Evolutionary conservation across 2,888 invertebrate genomes (phyloP).

Genomic region (Acrobasis consociella): DNA sequence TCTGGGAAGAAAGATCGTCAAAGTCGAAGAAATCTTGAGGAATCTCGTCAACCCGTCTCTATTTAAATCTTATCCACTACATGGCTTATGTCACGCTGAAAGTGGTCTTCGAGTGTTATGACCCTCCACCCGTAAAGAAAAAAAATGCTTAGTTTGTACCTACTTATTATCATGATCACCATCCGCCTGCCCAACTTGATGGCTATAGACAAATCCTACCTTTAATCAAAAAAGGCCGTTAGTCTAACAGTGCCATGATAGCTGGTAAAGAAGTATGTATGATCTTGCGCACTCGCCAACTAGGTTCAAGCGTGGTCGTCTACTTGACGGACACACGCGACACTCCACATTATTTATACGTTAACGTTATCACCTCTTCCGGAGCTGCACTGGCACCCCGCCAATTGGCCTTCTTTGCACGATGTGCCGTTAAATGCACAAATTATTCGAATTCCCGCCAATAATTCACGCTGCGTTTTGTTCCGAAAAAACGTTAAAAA

Average conservation of each 20-base stretch:
- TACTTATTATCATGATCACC: no score
- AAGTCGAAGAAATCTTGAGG: no score
- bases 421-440: constrained; percentile 57
- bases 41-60: no score
- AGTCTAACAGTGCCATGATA: neutral
- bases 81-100: no score
- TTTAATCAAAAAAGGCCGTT: neutral
- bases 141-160: no score
- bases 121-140: no score
- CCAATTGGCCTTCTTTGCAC: constrained; percentile 67
- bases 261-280: neutral
- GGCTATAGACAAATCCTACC: no score
- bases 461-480: constrained; percentile 55
- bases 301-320: constrained; percentile 18
- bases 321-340: constrained; percentile 7
- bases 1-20: no score
- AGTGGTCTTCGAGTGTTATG: no score
- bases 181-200: no score
- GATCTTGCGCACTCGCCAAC: constrained; percentile 9
- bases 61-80: no score
- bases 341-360: neutral
- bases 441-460: constrained; percentile 53
- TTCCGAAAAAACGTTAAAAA: constrained; percentile 51
- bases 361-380: constrained; percentile 43
- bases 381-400: constrained; percentile 62